These are phyloP conservation scores for Tenebrio molitor DNA, from an alignment of 1,140 invertebrate genomes.

Conservation along the genomic window DNA sequence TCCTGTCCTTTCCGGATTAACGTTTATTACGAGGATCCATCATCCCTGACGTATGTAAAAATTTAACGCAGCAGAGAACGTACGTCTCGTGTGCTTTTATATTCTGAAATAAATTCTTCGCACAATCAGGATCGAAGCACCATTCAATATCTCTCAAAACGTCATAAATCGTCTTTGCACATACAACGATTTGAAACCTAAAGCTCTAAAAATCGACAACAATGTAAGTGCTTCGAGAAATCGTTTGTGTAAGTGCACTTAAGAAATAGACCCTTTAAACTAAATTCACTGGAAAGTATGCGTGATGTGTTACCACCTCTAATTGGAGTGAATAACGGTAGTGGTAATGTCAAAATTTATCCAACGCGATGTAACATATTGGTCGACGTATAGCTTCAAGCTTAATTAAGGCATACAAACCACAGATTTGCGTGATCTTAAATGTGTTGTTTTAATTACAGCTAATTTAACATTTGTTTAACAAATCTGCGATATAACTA, in stretches of 20 bases:
- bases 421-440: constrained; percentile 31
- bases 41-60: constrained; percentile 18
- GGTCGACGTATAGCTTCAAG: constrained; percentile 17
- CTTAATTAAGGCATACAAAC: constrained; percentile 32
- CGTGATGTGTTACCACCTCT: constrained; percentile 23
- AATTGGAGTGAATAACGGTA: constrained; percentile 34
- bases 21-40: neutral
- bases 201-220: constrained; percentile 33
- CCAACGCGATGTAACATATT: constrained; percentile 8
- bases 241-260: constrained; percentile 30
- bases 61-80: constrained; percentile 1
- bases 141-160: constrained; percentile 23
- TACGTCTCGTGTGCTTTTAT: constrained; percentile 6
- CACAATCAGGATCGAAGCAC: constrained; percentile 24
- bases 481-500: constrained; percentile 3
- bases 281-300: constrained; percentile 34
- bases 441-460: constrained; percentile 31
- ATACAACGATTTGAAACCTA: constrained; percentile 28
- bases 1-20: neutral
- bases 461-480: constrained; percentile 31
- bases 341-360: constrained; percentile 36
- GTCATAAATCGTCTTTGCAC: constrained; percentile 34
- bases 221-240: constrained; percentile 37
- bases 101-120: constrained; percentile 9
- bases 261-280: constrained; percentile 32